These are phyloP conservation scores for Melanotaenia duboulayi DNA, from an alignment of 2,113 vertebrate species.

Conservation along the genomic window DNA sequence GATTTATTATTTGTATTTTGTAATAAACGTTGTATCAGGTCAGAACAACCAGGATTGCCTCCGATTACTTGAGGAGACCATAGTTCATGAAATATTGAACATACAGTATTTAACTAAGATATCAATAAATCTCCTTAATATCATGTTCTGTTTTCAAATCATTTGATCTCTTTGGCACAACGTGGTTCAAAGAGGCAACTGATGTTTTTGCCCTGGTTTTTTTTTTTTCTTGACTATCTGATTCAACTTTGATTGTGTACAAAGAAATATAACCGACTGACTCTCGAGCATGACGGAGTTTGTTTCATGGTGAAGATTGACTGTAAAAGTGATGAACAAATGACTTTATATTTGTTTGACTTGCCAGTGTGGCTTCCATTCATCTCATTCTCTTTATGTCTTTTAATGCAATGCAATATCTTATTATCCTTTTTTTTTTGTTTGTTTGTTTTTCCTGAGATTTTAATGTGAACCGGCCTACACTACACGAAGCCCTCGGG, in stretches of 20 bases:
- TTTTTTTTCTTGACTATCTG: constrained; percentile 13
- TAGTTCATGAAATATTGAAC: constrained; percentile 35
- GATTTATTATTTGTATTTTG: constrained; percentile 26
- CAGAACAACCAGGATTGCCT: constrained; percentile 57
- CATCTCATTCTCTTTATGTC: constrained; percentile 28
- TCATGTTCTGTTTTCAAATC: constrained; percentile 12
- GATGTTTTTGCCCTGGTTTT: neutral
- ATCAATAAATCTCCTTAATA: constrained; percentile 4
- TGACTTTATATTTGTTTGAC: constrained; percentile 17
- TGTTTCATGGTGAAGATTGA: constrained; percentile 27
- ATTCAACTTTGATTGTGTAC: constrained; percentile 13
- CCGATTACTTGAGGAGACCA: constrained; percentile 20
- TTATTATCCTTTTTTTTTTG: constrained; percentile 27
- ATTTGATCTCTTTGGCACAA: constrained; percentile 17
- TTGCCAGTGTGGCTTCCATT: constrained; percentile 41
- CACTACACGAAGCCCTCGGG: constrained; percentile 47
- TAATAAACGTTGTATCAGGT: constrained; percentile 48
- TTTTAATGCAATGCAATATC: constrained; percentile 73
- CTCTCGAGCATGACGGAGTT: constrained; percentile 9
- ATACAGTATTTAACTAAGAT: constrained; percentile 14
- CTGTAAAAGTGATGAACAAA: constrained; percentile 39
- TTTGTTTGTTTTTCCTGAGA: constrained; percentile 54
- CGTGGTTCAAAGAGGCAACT: neutral
- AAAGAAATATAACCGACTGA: neutral
- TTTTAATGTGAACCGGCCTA: constrained; percentile 77